phyloP scores from a whole-genome alignment of 2,797 vertebrate species.

The Tokudaia muenninki region DNA sequence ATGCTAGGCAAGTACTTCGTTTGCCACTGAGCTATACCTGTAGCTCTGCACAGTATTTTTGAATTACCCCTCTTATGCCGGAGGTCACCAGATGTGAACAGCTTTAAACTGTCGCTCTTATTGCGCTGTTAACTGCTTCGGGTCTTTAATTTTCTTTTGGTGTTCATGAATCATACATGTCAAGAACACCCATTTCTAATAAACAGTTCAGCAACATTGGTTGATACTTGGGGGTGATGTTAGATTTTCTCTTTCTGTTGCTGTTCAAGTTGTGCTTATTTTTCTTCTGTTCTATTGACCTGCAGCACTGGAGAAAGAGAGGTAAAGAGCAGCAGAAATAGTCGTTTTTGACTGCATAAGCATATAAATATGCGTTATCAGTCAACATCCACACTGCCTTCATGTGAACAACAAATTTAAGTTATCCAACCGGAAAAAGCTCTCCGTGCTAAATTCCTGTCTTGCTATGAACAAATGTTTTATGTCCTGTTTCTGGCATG shows the following conservation, averaged over 20 bases:
- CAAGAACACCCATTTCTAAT: constrained; percentile 42
- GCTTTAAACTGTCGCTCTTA: constrained; percentile 35
- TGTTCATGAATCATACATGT: neutral
- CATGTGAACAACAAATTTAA: constrained; percentile 33
- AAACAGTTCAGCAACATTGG: neutral
- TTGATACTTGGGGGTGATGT: neutral
- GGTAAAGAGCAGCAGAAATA: constrained; percentile 86
- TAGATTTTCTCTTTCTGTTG: constrained; percentile 72
- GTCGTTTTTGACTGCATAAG: neutral
- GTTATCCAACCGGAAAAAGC: neutral
- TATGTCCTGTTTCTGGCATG: neutral
- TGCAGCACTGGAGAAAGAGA: constrained; percentile 85
- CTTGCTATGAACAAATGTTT: neutral
- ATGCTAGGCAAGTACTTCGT: neutral
- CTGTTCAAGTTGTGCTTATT: constrained; percentile 72
- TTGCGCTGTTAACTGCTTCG: constrained; percentile 60
- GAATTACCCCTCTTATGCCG: neutral
- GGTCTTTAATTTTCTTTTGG: constrained; percentile 30
- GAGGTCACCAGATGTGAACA: neutral
- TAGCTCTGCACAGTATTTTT: neutral
- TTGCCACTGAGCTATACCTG: neutral
- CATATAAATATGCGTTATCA: neutral
- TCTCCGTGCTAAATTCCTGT: neutral
- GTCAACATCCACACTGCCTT: constrained; percentile 3
- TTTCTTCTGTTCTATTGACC: constrained; percentile 84